phyloP scores from a whole-genome alignment of 64 coral and sea anemone species.

The Dendrophyllia cribrosa region DNA sequence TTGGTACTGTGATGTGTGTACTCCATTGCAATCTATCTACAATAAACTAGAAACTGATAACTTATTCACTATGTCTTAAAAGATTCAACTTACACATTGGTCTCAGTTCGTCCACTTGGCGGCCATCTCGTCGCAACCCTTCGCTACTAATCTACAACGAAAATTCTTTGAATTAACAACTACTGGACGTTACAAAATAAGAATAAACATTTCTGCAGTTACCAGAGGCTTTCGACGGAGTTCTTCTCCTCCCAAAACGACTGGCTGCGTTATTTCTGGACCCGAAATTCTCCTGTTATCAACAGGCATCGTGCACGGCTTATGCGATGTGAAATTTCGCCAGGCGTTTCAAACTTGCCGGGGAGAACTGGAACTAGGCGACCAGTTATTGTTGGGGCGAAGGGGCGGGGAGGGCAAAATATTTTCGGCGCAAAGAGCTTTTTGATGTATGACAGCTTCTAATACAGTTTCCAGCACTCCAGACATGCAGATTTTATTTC shows the following conservation, averaged over 20 bases:
- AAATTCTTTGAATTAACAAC: neutral
- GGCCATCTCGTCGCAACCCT: slow-evolving; percentile 76
- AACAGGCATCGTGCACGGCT: slow-evolving; percentile 58
- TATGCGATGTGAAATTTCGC: neutral
- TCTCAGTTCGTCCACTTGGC: slow-evolving; percentile 71
- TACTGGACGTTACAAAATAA: neutral
- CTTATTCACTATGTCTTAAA: too few species aligned
- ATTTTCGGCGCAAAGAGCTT: slow-evolving; percentile 48
- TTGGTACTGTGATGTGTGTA: too few species aligned
- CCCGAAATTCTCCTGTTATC: slow-evolving; percentile 79
- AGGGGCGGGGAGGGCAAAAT: neutral
- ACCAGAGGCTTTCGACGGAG: slow-evolving; percentile 25
- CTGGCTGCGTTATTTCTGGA: slow-evolving; percentile 75
- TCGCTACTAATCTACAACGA: slow-evolving; percentile 31
- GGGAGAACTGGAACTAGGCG: neutral
- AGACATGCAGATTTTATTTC: too few species aligned
- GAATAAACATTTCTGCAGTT: neutral
- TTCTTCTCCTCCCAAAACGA: slow-evolving; percentile 30
- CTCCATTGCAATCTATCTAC: too few species aligned
- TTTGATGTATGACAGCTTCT: neutral
- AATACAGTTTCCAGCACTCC: too few species aligned
- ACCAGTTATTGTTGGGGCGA: neutral
- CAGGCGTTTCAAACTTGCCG: slow-evolving; percentile 9
- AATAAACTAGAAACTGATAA: too few species aligned
- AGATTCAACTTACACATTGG: slow-evolving; percentile 74